phyloP scores from a whole-genome alignment of 2,797 vertebrate genomes.

The Petrocephalus sullivani region DNA sequence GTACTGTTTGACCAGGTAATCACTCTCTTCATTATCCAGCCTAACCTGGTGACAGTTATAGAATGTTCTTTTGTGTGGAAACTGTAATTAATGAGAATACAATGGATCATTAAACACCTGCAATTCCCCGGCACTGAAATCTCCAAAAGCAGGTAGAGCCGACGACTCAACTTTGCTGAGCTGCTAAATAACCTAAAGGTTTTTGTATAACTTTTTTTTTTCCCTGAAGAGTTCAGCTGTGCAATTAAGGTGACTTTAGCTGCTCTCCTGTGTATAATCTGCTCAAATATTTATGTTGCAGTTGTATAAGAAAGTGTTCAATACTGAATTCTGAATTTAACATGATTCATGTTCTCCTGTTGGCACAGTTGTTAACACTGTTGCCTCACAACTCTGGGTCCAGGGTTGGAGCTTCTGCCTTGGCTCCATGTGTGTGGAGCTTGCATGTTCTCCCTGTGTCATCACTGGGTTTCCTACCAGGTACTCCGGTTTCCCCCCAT shows the following conservation, averaged over 20 bases:
- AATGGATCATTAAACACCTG: constrained; percentile 2
- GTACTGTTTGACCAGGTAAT: not conserved
- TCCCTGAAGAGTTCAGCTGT: not conserved
- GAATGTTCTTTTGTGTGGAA: not conserved
- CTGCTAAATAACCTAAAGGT: not conserved
- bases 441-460: not conserved
- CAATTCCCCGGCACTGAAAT: not conserved
- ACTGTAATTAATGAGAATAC: not conserved
- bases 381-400: not conserved
- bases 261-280: not conserved
- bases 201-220: not conserved
- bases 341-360: not conserved
- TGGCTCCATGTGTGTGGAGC: not conserved
- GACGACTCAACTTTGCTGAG: not conserved
- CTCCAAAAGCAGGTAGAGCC: not conserved
- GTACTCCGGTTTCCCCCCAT: not conserved
- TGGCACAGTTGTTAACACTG: not conserved
- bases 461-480: not conserved
- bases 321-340: not conserved
- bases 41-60: constrained; percentile 10
- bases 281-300: not conserved
- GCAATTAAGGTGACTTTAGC: not conserved
- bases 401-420: not conserved
- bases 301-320: not conserved
- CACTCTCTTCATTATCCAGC: constrained; percentile 14